Evolutionary conservation across 2,888 invertebrate genomes (phyloP).

Genomic region (Euplagia quadripunctaria): DNA sequence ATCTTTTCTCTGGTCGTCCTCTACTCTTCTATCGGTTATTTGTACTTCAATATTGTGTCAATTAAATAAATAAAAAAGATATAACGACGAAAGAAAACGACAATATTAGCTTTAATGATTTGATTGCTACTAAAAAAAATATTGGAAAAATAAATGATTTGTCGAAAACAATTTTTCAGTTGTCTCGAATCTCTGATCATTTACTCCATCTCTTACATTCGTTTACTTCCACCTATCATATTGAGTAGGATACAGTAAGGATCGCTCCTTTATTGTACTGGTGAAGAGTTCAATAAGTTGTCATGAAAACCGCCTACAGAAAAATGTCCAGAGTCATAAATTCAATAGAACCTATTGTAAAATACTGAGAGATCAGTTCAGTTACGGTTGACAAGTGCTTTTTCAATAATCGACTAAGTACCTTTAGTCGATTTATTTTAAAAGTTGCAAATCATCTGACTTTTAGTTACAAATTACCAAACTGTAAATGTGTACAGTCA

Average conservation of each 20-base stretch:
- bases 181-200: no score
- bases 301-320: slow-evolving; percentile 25
- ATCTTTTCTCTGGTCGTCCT: no score
- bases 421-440: slow-evolving; percentile 7
- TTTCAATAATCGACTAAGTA: not conserved
- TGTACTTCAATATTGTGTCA: no score
- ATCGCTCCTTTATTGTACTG: slow-evolving; percentile 34
- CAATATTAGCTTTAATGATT: no score
- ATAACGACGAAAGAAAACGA: no score
- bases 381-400: not conserved
- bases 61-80: no score
- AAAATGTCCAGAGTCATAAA: slow-evolving; percentile 25
- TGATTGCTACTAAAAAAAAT: no score
- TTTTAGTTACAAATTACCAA: not conserved
- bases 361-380: slow-evolving; percentile 28
- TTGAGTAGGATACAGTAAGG: slow-evolving; percentile 30
- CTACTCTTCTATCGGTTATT: no score
- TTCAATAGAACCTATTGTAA: slow-evolving; percentile 38
- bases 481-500: not conserved
- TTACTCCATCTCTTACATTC: no score
- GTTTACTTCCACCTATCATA: no score
- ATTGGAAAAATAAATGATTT: no score
- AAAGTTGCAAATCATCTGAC: slow-evolving; percentile 13
- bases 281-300: slow-evolving; percentile 24
- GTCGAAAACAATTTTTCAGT: no score